Evolutionary conservation across 1,140 invertebrate species (phyloP), one percentile per base, ranked within the genome.

Genomic region (Drosophila navojoa): DNA sequence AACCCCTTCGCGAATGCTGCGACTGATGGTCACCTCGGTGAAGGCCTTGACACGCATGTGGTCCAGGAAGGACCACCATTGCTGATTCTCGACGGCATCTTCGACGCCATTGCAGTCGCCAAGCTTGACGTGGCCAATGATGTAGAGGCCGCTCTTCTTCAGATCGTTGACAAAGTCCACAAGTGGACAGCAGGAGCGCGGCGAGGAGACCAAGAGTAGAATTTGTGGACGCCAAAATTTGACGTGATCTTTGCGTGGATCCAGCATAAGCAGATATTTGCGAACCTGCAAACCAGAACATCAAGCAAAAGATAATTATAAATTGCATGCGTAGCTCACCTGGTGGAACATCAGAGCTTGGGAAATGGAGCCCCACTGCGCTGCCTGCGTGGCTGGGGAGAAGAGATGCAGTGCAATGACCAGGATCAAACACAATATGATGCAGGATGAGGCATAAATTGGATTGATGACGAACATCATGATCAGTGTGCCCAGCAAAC

Each of bases 151-250:
- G 76, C 98, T 97, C 93, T 99, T 99, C 92, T 99, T 99, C 79
- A 99, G 94, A 92, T 99, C 98, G 92, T 99, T 99, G 2, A 99
- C 97, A 93, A 99, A 99, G 93, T 98, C 96, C 45, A 99, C 98
- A 5, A 99, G 93, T 0, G 98, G 96, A 84, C 97, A 97, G 2
- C 95, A 94, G 7, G 97, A 96, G n/a, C 98, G 93, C 2, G 98
- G 98, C 71, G 97, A 98, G 0, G 96, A 95, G 4, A 99, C 96
- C 92, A 99, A 94, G 1, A 99, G 92, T 9, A 99, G 92, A 92
- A 99, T 97, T 93, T 99, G 99, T 0, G 99, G 99, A 27, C 99
- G 93, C 99, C 99, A 99, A 92, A 98, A 99, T 93, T 99, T 99
- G 0, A 99, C 98, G 92, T 99, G 99, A 91, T 99, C 97, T 77